Evolutionary conservation across 2,888 invertebrate species (phyloP), one percentile per base, ranked within the genome.

Genomic region (Strigamia maritima): DNA sequence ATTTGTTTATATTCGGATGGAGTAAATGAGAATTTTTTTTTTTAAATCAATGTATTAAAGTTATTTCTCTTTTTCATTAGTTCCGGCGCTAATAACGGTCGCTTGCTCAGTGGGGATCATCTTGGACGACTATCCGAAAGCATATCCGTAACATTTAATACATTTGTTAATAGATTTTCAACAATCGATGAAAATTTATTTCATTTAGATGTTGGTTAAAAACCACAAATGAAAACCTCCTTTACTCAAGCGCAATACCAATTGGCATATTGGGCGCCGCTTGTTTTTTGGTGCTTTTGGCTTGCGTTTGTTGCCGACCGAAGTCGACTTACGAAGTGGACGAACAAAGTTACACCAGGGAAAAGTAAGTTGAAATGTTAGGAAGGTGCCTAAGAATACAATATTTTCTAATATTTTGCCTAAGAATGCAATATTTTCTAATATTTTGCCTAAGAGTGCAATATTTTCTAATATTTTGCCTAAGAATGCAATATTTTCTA

Each of bases 241-340:
- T 77, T 1, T 54, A 54, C 35, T 8, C 77, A 1, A 77, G 7
- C 10, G 35, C 22, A 2, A 54, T 77, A 31, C 77, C 77, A 1
- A 77, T 77, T 16, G 77, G 77, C 19, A 8, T 60, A 2, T 24
- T 77, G 3, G 49, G 77, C 6, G 12, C 8, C 14, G 49, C 49
- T 7, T 24, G 28, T 19, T n/a, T 54, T 4, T 2, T 44, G 10
- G 2, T 44, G 4, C 49, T 77, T 1, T 4, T 26, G 2, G 60
- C 54, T 2, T 49, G 54, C 28, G 12, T 77, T 8, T 77, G 77
- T 26, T 77, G 10, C 22, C 54, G 77, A 1, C 77, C 77, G 2
- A 16, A 54, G n/a, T 8, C 40, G 2, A 77, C 19, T 16, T 77
- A 77, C 28, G 77, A 77, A 54, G 77, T 77, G 1, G 77, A 77